phyloP scores from a whole-genome alignment of 2,888 invertebrate species.

The Willowsia nigromaculata region DNA sequence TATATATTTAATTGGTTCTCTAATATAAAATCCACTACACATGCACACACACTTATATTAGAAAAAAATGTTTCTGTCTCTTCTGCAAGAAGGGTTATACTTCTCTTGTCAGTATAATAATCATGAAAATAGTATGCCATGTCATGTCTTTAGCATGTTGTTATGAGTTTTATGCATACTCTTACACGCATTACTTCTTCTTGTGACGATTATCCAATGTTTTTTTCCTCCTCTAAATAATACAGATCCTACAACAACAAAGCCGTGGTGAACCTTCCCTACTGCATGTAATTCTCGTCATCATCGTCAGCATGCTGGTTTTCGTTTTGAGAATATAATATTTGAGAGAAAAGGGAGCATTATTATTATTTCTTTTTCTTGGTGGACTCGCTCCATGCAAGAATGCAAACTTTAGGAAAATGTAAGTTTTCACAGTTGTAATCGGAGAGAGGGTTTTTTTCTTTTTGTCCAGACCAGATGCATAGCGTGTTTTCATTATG shows the following conservation, averaged over 20 bases:
- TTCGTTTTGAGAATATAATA: not conserved
- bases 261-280: conserved; percentile 10
- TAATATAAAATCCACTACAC: not conserved
- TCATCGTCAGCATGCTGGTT: not conserved
- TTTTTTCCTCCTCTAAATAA: not conserved
- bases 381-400: no score
- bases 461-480: no score
- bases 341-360: not conserved
- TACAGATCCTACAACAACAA: conserved; percentile 31
- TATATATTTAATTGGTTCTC: conserved; percentile 26
- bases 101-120: no score
- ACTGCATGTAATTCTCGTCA: not conserved
- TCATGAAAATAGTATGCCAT: not conserved
- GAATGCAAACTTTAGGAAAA: no score
- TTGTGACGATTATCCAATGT: not conserved
- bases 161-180: not conserved
- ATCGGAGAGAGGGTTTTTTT: not conserved
- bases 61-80: no score
- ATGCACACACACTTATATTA: no score
- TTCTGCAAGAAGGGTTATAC: no score
- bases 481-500: not conserved
- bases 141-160: not conserved
- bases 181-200: not conserved
- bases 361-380: not conserved
- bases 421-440: not conserved